Conservation (phyloP, 1,140 invertebrate genomes). For the Drosophila pandora region DNA sequence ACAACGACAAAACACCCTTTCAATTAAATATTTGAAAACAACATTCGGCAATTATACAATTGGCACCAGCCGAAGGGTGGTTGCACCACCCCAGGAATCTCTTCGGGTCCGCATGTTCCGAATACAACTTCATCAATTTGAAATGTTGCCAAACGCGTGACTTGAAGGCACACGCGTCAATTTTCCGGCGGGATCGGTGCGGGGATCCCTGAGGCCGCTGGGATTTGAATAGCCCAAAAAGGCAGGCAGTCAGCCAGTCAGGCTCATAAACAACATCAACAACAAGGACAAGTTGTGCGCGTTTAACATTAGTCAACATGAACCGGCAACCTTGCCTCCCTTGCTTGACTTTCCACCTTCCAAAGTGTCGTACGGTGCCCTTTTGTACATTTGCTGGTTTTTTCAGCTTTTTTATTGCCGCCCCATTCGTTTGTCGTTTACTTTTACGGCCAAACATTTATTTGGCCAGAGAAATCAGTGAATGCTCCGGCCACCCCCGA, state of each 20-base stretch:
- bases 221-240: conserved; percentile 64
- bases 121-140: conserved; percentile 82
- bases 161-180: conserved; percentile 72
- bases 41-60: conserved; percentile 83
- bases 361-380: conserved; percentile 53
- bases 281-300: conserved; percentile 75
- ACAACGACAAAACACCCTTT: conserved; percentile 76
- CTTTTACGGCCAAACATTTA: conserved; percentile 76
- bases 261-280: conserved; percentile 78
- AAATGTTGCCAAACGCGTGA: conserved; percentile 66
- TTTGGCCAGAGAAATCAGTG: conserved; percentile 68
- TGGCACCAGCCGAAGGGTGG: conserved; percentile 65
- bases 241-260: neutral
- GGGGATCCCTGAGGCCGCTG: conserved; percentile 51
- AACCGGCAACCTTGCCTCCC: conserved; percentile 53
- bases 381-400: conserved; percentile 38
- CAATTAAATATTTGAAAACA: conserved; percentile 83
- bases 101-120: conserved; percentile 1
- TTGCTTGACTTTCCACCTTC: conserved; percentile 11
- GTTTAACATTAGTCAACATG: conserved; percentile 75
- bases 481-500: conserved; percentile 20
- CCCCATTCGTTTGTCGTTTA: conserved; percentile 78
- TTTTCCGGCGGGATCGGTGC: conserved; percentile 41
- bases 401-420: conserved; percentile 59
- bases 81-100: neutral